These are phyloP conservation scores for Leptobrachium leishanense DNA, from an alignment of 2,113 vertebrate species.

Conservation along the genomic window DNA sequence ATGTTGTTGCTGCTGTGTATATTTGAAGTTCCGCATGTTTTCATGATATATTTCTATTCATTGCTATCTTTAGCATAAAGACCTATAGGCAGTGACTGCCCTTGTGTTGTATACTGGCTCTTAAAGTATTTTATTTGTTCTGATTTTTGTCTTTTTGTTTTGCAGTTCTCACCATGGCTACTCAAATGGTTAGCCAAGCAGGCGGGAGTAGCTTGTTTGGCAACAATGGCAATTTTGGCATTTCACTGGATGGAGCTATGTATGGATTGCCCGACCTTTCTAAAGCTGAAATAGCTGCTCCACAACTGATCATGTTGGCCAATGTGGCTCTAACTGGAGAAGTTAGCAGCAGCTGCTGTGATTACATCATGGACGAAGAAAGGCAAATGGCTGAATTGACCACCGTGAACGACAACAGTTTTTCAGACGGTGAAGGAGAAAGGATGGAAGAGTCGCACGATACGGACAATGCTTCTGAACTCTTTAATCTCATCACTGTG, in stretches of 20 bases:
- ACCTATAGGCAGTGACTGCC: too few relatives aligned
- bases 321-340: constrained; percentile 87
- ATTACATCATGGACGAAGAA: constrained; percentile 78
- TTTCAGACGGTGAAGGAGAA: constrained; percentile 91
- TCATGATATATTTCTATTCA: too few relatives aligned
- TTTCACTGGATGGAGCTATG: constrained; percentile 73
- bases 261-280: constrained; percentile 79
- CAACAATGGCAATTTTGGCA: constrained; percentile 61
- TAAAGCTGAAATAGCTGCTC: constrained; percentile 80
- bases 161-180: constrained; percentile 75
- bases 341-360: constrained; percentile 70
- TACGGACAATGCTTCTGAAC: constrained; percentile 49
- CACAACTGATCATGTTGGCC: constrained; percentile 94
- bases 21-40: too few relatives aligned
- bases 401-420: constrained; percentile 81
- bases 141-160: constrained; percentile 18
- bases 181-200: constrained; percentile 82
- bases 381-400: constrained; percentile 94
- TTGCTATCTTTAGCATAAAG: too few relatives aligned
- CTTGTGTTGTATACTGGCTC: too few relatives aligned
- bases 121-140: neutral
- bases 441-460: constrained; percentile 62
- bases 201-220: constrained; percentile 74
- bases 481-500: constrained; percentile 59
- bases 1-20: too few relatives aligned